Conservation (phyloP, 1,140 invertebrate genomes). For the Achroia grisella region DNA sequence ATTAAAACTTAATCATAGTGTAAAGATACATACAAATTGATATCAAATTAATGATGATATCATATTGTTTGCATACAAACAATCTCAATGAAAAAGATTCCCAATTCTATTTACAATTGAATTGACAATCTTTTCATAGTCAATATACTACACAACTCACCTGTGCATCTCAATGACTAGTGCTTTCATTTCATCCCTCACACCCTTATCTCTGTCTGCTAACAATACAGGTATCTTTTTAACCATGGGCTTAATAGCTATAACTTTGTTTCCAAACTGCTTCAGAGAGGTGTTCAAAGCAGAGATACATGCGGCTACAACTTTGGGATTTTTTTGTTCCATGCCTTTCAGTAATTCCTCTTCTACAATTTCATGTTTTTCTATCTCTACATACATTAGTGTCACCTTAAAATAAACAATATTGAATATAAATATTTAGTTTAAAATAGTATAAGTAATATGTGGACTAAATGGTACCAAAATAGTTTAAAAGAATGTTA, state of each 20-base stretch:
- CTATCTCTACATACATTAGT: slow-evolving; percentile 96
- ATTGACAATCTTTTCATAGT: too few relatives aligned
- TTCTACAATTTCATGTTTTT: slow-evolving; percentile 92
- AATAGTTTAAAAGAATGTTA: too few relatives aligned
- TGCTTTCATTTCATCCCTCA: slow-evolving; percentile 92
- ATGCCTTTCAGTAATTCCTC: slow-evolving; percentile 96
- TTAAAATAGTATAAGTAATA: too few relatives aligned
- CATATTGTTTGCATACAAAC: too few relatives aligned
- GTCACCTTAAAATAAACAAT: slow-evolving; percentile 71
- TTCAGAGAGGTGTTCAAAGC: slow-evolving; percentile 84
- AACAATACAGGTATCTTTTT: slow-evolving; percentile 90
- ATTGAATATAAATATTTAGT: too few relatives aligned
- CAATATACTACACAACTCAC: slow-evolving; percentile 59
- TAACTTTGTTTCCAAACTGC: slow-evolving; percentile 94
- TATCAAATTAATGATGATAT: too few relatives aligned
- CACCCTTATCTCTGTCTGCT: slow-evolving; percentile 93
- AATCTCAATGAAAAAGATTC: too few relatives aligned
- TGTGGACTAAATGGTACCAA: too few relatives aligned
- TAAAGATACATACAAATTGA: too few relatives aligned
- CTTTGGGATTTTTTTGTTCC: slow-evolving; percentile 97
- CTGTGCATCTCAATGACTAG: slow-evolving; percentile 93
- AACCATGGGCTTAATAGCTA: slow-evolving; percentile 90
- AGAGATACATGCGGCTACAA: slow-evolving; percentile 89
- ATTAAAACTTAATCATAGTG: too few relatives aligned
- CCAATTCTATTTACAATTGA: too few relatives aligned